These are phyloP conservation scores for Danionella dracula DNA, from an alignment of 2,797 vertebrate species.

Conservation along the genomic window DNA sequence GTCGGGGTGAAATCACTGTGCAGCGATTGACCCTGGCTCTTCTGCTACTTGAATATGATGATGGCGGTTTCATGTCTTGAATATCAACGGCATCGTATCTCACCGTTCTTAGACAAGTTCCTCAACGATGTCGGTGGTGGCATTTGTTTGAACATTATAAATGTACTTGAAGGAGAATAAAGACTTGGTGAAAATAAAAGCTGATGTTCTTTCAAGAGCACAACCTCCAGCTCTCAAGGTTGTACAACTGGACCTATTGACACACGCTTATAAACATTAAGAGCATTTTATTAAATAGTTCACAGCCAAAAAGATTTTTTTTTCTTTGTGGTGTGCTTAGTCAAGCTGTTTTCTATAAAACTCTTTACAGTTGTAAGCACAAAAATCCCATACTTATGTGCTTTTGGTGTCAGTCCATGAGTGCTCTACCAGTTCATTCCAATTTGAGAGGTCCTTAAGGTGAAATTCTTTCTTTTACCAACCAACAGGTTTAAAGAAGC, in stretches of 20 bases:
- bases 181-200: conserved; percentile 8
- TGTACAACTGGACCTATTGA: conserved; percentile 9
- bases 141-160: conserved; percentile 29
- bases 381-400: neutral
- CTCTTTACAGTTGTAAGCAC: neutral
- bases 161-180: conserved; percentile 19
- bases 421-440: neutral
- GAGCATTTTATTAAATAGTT: neutral
- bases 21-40: conserved; percentile 77
- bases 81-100: conserved; percentile 66
- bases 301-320: neutral
- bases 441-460: conserved; percentile 13
- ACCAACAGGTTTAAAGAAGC: conserved; percentile 54
- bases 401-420: neutral
- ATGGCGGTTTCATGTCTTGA: conserved; percentile 77
- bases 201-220: neutral
- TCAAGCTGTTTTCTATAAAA: neutral
- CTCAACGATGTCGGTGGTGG: conserved; percentile 19
- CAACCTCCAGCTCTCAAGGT: conserved; percentile 6
- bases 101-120: conserved; percentile 47
- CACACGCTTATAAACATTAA: conserved; percentile 4
- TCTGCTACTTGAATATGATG: conserved; percentile 80
- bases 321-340: neutral
- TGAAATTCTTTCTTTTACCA: conserved; percentile 33
- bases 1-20: conserved; percentile 71